Evolutionary conservation across 2,797 vertebrate genomes (phyloP), one percentile per base, ranked within the genome.

Genomic region (Mus spretus): DNA sequence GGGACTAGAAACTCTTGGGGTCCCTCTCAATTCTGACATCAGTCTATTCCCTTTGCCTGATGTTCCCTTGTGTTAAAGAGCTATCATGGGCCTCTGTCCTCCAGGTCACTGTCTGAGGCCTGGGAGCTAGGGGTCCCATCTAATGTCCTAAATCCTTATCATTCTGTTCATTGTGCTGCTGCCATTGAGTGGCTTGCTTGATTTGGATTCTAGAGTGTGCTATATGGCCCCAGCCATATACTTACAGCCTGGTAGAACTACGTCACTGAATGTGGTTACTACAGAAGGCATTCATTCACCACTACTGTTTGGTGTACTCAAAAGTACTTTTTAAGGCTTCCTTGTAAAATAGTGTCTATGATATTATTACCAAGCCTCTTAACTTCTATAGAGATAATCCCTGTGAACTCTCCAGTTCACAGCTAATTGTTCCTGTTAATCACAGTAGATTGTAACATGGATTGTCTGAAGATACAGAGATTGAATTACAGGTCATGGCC

Each of bases 401-500:
- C 59, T 94, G 3, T 74, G 40, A 92, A 50, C 44, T 87, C 14
- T 4, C 4, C 67, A 22, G 9, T 65, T 95, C 87, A 50, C 28
- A 47, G 10, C 14, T 10, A n/a, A 34, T 87, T 90, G 19, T 87
- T 37, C 3, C 11, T 15, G 12, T 26, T 67, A 92, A 75, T 94
- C 72, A 82, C 40, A 93, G 9, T 50, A 72, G 50, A 40, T 47
- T 53, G 72, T 55, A 80, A 15, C 40, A 1, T 44, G 34, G 34
- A 65, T 83, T 67, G 53, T 59, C n/a, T 77, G 37, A 72, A 59
- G 13, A 77, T 63, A 44, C 31, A 28, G 63, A 63, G 81, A 31
- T 63, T 90, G 85, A 96, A 77, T 89, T 72, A 89, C 40, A 83
- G 75, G 95, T 91, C 67, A 79, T 74, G n/a, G 5, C 34, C 80